Evolutionary conservation across 2,797 vertebrate species (phyloP).

Genomic region (Telmatherina bonti): DNA sequence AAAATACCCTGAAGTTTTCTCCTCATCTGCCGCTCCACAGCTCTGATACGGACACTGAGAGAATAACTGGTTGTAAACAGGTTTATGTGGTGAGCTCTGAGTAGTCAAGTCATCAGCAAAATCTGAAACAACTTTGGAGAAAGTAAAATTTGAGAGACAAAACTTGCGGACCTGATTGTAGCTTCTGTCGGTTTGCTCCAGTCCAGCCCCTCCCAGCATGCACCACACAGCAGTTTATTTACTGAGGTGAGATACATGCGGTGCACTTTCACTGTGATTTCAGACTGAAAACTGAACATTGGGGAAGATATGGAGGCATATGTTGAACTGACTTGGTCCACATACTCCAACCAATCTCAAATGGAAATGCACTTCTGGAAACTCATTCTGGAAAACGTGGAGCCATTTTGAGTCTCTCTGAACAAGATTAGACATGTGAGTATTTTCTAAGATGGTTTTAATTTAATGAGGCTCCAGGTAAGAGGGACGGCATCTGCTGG

Average conservation of each 20-base stretch:
- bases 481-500: background rate
- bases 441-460: background rate
- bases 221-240: background rate
- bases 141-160: too few species aligned
- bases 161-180: background rate
- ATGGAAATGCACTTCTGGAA: background rate
- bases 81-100: too few species aligned
- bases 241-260: background rate
- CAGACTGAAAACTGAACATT: background rate
- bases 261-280: background rate
- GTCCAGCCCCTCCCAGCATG: background rate
- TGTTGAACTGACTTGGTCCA: background rate
- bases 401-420: background rate
- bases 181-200: background rate
- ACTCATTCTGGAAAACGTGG: background rate
- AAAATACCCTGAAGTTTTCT: too few species aligned
- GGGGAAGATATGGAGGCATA: background rate
- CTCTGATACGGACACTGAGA: too few species aligned
- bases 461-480: background rate
- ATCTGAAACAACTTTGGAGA: too few species aligned
- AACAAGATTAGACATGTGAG: background rate
- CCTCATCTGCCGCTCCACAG: too few species aligned
- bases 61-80: too few species aligned
- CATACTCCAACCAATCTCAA: background rate
- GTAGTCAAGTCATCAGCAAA: too few species aligned